phyloP scores from a whole-genome alignment of 2,888 invertebrate species.

The Cynaeus angustus region DNA sequence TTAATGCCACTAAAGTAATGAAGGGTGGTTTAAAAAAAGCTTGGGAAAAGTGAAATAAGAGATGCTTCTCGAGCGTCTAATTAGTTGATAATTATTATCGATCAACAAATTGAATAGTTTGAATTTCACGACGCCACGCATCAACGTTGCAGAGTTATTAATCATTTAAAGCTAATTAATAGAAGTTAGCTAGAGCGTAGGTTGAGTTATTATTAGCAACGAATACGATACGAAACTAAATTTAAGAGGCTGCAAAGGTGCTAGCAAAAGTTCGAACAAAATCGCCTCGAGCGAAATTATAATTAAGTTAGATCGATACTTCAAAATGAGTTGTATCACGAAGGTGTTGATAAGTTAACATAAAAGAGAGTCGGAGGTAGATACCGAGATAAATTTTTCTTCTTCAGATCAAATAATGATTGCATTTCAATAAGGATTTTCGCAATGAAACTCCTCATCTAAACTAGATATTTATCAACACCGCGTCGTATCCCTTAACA shows the following conservation, averaged over 20 bases:
- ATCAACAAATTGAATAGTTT: conserved; percentile 11
- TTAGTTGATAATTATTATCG: conserved; percentile 16
- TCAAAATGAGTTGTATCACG: neutral
- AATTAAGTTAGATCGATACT: no score
- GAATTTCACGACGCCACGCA: conserved; percentile 10
- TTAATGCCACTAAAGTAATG: conserved; percentile 39
- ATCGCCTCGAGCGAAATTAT: no score
- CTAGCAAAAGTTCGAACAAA: no score
- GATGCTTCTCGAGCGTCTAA: neutral
- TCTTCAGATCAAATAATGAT: no score
- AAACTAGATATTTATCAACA: neutral
- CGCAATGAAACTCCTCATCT: no score
- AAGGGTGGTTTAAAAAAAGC: conserved; percentile 24
- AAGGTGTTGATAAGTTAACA: no score
- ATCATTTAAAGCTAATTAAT: conserved; percentile 45
- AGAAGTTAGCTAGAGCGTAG: conserved; percentile 15
- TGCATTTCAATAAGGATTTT: no score
- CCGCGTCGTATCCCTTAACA: neutral
- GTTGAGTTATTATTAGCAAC: conserved; percentile 5
- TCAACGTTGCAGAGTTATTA: conserved; percentile 37
- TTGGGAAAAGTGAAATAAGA: neutral
- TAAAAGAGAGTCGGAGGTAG: no score
- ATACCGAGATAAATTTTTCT: no score
- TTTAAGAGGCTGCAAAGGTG: neutral
- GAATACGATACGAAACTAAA: neutral